Evolutionary conservation across 2,888 invertebrate species (phyloP), one percentile per base, ranked within the genome.

Genomic region (Sarcophaga caerulescens): DNA sequence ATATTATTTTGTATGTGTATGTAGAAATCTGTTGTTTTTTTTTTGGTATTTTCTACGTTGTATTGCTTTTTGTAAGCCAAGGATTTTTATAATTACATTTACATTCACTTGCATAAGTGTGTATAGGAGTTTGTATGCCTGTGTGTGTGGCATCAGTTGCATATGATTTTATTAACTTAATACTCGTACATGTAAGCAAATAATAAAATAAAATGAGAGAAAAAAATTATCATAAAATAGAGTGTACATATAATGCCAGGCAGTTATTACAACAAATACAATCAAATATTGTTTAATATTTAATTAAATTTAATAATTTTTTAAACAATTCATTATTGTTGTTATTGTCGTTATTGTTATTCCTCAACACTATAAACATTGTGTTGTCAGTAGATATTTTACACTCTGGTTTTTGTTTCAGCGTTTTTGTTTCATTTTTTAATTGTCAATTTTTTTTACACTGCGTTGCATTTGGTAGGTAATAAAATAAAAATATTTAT

Each of bases 151-250:
- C 52, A 52, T 52, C 52, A 52, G 52, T 12, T 82, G 47, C 59
- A 77, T 60, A 62, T 82, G 66, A 82, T 82, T 77, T 77, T 66
- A 82, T 77, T 82, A 77, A 82, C 76, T 82, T 47, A 76, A 82
- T 66, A 73, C 66, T 66, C 25, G 59, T 77, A 35, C 35, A 35
- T 35, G 10, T 35, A 0, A 5, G 71, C 60, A 45, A 11, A 52
- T 52, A 52, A 52, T 52, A 52, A 52, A 14, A 17, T 14, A 52
- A 14, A 14, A 52, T 52, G 12, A 35, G 35, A 35, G 35, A 35
- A 70, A 6, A 57, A 52, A 10, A 25, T 25, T 45, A 71, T 59
- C 45, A 82, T 65, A 65, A 70, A 59, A 45, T 19, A 35, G 35
- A 35, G 35, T 76, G 45, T 17, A 82, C 66, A 47, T 44, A 76